phyloP scores from a whole-genome alignment of 2,888 invertebrate genomes.

The Drosophila austrosaltans region DNA sequence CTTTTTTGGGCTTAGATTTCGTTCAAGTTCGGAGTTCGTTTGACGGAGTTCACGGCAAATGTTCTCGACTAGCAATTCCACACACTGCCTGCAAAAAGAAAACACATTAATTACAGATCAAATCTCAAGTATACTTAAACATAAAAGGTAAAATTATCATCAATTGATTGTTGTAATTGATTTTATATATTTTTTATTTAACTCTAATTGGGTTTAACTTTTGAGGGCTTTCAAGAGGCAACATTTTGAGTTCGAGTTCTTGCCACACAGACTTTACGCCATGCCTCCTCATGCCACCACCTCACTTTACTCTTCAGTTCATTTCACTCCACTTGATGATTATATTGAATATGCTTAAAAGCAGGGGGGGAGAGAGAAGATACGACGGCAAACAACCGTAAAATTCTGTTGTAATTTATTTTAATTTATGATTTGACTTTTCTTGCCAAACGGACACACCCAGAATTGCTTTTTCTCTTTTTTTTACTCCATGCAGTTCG shows the following conservation, averaged over 20 bases:
- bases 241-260: background rate
- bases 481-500: constrained; percentile 59
- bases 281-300: background rate
- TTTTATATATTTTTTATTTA: background rate
- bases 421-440: constrained; percentile 40
- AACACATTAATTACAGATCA: constrained; percentile 35
- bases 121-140: too few species aligned
- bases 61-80: constrained; percentile 55
- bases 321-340: constrained; percentile 11
- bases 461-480: background rate
- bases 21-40: background rate
- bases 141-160: too few species aligned
- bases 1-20: background rate
- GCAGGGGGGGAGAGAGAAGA: too few species aligned
- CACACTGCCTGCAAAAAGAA: constrained; percentile 53
- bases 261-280: background rate
- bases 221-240: background rate
- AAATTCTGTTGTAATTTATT: constrained; percentile 33
- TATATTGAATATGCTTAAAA: constrained; percentile 4
- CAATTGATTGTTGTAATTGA: background rate
- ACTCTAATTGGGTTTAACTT: background rate
- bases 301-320: background rate
- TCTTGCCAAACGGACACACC: constrained; percentile 30
- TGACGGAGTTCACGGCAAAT: constrained; percentile 36
- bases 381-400: background rate